Base-by-base conservation (phyloP, 2,113 vertebrate species). In the Syrmaticus mikado region DNA sequence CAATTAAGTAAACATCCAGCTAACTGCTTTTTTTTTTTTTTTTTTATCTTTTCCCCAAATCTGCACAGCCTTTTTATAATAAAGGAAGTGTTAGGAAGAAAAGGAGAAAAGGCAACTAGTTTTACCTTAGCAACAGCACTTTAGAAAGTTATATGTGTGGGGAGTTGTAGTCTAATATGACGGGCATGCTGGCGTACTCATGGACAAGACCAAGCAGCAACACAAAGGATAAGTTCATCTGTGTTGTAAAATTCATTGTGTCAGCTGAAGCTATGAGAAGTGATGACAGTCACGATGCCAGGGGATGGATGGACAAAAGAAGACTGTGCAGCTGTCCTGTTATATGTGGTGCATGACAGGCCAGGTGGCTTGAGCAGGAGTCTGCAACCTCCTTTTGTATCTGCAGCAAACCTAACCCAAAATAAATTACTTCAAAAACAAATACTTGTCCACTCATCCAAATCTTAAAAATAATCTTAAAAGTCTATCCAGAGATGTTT, bases 241-340 rank as follows among this genome's bases (percentile, higher is more conserved):
- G n/a, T 60, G 68, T 87, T 38, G 20, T 38, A 6, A 85, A 87
- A 68, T 20, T 82, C 45, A 61, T 83, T 92, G 43, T 87, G 85
- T 78, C 88, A 81, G 90, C 95, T 90, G 87, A 67, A 83, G 73
- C 36, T 78, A 30, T 2, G 12, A 86, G 62, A 45, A 89, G 90
- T 84, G 95, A 86, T 83, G 86, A 88, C 88, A 94, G 90, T 90
- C 90, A 93, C 34, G 19, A 81, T 90, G 68, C 34, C 83, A 90
- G 82, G 61, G 68, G 40, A 77, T 38, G 57, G 82, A n/a, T 0
- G 1, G 79, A 96, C 93, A 94, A 94, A 94, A 90, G 92, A 22
- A 84, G 85, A 45, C 61, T 81, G 68, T 90, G 95, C 90, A 95
- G 95, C 93, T 96, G 96, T 95, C 92, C 73, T 74, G 41, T 92